Base-by-base conservation (phyloP, 1,140 invertebrate genomes). In the Agrypnia vestita region DNA sequence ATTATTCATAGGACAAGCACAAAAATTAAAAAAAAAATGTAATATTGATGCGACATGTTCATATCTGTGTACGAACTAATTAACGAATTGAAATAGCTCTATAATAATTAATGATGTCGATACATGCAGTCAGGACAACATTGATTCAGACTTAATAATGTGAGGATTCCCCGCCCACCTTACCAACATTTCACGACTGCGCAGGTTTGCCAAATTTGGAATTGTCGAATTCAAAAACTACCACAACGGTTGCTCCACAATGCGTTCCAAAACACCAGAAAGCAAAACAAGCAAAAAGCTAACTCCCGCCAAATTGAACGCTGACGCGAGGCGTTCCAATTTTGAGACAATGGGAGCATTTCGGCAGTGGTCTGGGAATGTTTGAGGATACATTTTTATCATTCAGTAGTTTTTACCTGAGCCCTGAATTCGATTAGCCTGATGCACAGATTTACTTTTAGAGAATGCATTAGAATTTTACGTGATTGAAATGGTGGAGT, bases 301-400 rank as follows among this genome's bases (percentile, higher is more conserved):
- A 78, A 67, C 19, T 43, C 53, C 44, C 15, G 71, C 47, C 11
- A 76, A 81, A 78, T 75, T 44, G 71, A 69, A 43, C 17, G 67
- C 80, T 78, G 79, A 75, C 69, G 76, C 55, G 76, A 51, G 72
- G 8, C 62, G 77, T 62, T 79, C 72, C 77, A 69, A 76, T 76
- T 77, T 71, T 76, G 56, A 82, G 80, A 82, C 81, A 82, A 82
- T 82, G 78, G 81, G 80, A 82, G 77, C 62, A 71, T 79, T 81
- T 80, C 62, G 73, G 69, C 59, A n/a, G 19, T 17, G 19, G 81
- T 82, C 81, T 82, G 81, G 78, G 78, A 82, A 82, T 82, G 78
- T 69, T 21, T 53, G 21, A 59, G 76, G 47, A n/a, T 25, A 15
- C 69, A 79, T 72, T 82, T 77, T 79, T 77, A 78, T 75, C 56